Base-by-base conservation (phyloP, 2,113 vertebrate species). In the Scopus umbretta region DNA sequence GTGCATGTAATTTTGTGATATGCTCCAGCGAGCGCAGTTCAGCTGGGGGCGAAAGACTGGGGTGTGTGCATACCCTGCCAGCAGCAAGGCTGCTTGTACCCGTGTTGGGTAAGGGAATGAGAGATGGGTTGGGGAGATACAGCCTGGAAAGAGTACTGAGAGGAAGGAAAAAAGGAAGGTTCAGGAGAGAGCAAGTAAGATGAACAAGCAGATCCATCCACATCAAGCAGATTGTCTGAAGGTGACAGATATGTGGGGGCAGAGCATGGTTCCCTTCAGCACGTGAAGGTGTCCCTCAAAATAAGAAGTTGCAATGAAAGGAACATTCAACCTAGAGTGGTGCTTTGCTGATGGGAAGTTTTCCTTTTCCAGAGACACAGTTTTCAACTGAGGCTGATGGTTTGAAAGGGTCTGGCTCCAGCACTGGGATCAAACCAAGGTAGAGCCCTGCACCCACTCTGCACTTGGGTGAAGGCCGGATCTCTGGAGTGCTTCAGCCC, bases 1-100 rank as follows among this genome's bases (percentile, higher is more conserved):
- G 14, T 53, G 20, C 10, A 3, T 43, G 25, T 15, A 9, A 32
- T 42, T 75, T 5, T 65, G 34, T 53, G 34, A 13, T 30, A 2
- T 3, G 5, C 5, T 25, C 17, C 40, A 32, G 63, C 0, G 13
- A 40, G 50, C 6, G 16, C 58, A 62, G 27, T 26, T 92, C 40
- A 73, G 47, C 7, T 18, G 50, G 68, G 43, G 32, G 17, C 29
- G 49, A 23, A 23, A 13, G 27, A 9, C 20, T 32, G 32, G 29
- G 6, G 2, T 3, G 32, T 22, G 26, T 9, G 8, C 5, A 0
- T 4, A 20, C 11, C 45, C 40, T 3, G 21, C 38, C 55, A 42
- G 58, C 59, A 53, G 42, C 52, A 45, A 47, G 58, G 49, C 68
- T 80, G 81, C 17, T 42, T 11, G 32, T 19, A 15, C 11, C 22